Evolutionary conservation across 2,113 vertebrate genomes (phyloP).

Genomic region (Tupaia tana): DNA sequence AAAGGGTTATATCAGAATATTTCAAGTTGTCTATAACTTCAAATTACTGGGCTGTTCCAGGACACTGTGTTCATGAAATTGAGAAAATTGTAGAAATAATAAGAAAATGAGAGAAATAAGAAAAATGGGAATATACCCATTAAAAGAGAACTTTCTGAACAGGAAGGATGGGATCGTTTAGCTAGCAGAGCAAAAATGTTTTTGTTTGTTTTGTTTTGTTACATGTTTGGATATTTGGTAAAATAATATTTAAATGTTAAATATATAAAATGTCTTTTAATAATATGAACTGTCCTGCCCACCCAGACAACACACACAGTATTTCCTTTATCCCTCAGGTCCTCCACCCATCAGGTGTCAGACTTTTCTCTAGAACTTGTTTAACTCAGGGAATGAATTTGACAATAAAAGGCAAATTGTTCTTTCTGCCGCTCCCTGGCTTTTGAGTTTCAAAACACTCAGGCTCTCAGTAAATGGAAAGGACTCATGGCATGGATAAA

Average conservation of each 20-base stretch:
- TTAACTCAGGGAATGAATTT: neutral
- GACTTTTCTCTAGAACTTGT: neutral
- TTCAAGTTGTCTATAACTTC: neutral
- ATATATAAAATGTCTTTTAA: neutral
- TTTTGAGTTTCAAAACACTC: conserved; percentile 49
- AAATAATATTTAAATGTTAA: neutral
- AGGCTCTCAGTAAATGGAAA: neutral
- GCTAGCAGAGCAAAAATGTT: neutral
- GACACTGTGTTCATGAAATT: neutral
- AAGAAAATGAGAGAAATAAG: neutral
- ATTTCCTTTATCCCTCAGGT: neutral
- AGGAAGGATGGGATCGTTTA: neutral
- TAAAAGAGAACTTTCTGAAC: neutral
- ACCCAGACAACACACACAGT: neutral
- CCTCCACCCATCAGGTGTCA: neutral
- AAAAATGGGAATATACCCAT: neutral
- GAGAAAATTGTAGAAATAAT: neutral
- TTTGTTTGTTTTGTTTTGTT: conserved; percentile 29
- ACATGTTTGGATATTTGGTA: neutral
- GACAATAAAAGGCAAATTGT: neutral
- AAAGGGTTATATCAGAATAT: neutral
- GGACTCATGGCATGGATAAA: neutral
- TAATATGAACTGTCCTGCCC: neutral
- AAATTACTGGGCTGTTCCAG: neutral
- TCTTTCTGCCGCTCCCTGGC: conserved; percentile 36